phyloP scores from a whole-genome alignment of 2,888 invertebrate species.

The Magallana nippona region DNA sequence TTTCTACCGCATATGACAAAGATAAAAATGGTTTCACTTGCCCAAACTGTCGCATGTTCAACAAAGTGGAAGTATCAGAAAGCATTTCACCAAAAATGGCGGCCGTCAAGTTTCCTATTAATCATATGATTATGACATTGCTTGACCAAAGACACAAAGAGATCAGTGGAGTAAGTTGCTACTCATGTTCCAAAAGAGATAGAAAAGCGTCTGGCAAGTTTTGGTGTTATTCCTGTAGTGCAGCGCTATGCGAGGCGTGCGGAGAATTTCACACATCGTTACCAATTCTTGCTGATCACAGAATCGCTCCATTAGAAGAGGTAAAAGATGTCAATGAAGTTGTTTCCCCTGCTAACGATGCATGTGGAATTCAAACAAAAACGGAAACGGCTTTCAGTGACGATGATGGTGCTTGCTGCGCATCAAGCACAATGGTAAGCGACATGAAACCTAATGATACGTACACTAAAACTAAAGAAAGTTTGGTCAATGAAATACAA shows the following conservation, averaged over 20 bases:
- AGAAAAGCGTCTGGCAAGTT: background rate
- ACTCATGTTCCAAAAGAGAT: constrained; percentile 9
- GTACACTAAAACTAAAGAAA: background rate
- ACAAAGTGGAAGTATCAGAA: background rate
- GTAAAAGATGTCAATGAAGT: background rate
- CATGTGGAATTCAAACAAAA: background rate
- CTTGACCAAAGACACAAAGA: background rate
- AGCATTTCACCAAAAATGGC: background rate
- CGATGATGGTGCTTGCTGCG: constrained; percentile 25
- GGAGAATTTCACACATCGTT: constrained; percentile 23
- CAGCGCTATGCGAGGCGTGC: background rate
- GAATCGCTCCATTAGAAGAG: constrained; percentile 10
- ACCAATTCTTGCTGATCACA: background rate
- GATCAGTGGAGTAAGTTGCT: background rate
- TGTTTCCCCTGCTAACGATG: background rate
- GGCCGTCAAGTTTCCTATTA: background rate
- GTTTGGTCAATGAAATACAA: background rate
- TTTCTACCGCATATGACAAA: background rate
- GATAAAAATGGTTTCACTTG: background rate
- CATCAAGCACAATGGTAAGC: constrained; percentile 1
- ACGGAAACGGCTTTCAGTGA: constrained; percentile 6
- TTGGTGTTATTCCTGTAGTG: constrained; percentile 23
- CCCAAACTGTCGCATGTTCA: background rate
- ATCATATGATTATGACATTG: constrained; percentile 27
- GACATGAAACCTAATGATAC: background rate